Evolutionary conservation across 1,140 invertebrate genomes (phyloP).

Genomic region (Hypothenemus hampei): DNA sequence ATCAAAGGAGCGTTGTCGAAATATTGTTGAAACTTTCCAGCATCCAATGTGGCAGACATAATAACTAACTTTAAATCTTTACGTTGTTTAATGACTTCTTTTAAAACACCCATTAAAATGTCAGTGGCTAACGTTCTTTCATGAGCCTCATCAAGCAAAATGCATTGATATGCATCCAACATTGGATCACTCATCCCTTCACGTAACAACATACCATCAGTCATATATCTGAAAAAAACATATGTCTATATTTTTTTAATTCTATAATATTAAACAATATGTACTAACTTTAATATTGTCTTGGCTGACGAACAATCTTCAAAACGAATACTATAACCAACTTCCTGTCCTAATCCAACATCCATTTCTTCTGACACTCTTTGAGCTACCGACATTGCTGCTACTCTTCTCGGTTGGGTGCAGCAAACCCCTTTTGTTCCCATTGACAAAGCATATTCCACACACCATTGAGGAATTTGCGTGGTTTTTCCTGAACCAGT

Average conservation of each 20-base stretch:
- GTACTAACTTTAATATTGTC: conserved; percentile 68
- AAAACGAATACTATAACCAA: conserved; percentile 99
- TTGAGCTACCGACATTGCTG: conserved; percentile 98
- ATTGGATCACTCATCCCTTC: conserved; percentile 99
- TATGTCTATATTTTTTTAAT: too few species aligned
- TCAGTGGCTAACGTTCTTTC: conserved; percentile 98
- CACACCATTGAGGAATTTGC: conserved; percentile 90
- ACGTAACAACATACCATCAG: conserved; percentile 98
- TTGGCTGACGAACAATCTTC: conserved; percentile 97
- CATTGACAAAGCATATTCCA: conserved; percentile 75
- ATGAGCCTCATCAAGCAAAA: conserved; percentile 98
- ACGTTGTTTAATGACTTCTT: conserved; percentile 94
- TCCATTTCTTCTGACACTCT: conserved; percentile 99
- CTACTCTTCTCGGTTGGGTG: conserved; percentile 95
- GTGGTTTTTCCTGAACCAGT: conserved; percentile 98
- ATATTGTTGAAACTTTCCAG: conserved; percentile 98
- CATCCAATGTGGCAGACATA: conserved; percentile 99
- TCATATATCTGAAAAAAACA: conserved; percentile 82
- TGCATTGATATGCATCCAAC: conserved; percentile 92
- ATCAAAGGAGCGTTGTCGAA: conserved; percentile 98
- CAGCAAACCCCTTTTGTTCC: conserved; percentile 87
- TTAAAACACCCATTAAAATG: conserved; percentile 97
- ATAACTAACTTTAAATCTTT: conserved; percentile 95
- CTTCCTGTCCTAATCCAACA: conserved; percentile 88
- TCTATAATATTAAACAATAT: not conserved